Evolutionary conservation across 2,797 vertebrate genomes (phyloP).

Genomic region (Scarus forsteni): DNA sequence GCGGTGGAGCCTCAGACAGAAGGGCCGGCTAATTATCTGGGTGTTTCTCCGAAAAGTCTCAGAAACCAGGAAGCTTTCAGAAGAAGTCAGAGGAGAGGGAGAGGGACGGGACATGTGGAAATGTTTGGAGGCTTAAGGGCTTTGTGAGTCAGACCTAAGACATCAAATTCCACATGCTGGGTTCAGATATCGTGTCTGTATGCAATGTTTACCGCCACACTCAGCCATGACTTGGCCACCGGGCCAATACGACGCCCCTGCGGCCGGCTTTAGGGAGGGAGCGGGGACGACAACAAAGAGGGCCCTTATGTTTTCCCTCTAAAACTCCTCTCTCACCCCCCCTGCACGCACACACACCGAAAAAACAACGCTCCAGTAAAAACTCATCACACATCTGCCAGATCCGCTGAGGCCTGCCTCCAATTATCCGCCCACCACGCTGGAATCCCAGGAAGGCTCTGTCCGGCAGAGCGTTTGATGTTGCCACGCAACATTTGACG

Average conservation of each 20-base stretch:
- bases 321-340: slow-evolving; percentile 58
- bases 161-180: slow-evolving; percentile 83
- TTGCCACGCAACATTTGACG: slow-evolving; percentile 85
- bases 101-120: slow-evolving; percentile 59
- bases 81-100: slow-evolving; percentile 58
- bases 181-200: slow-evolving; percentile 80
- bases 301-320: slow-evolving; percentile 78
- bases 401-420: slow-evolving; percentile 82
- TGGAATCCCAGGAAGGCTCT: slow-evolving; percentile 83
- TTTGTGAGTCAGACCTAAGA: slow-evolving; percentile 80
- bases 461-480: slow-evolving; percentile 84
- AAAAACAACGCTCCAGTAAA: slow-evolving; percentile 69
- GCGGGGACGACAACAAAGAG: slow-evolving; percentile 79
- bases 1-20: slow-evolving; percentile 60
- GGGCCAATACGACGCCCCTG: slow-evolving; percentile 73
- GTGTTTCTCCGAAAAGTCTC: slow-evolving; percentile 69
- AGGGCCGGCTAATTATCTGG: slow-evolving; percentile 67
- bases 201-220: slow-evolving; percentile 79
- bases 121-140: slow-evolving; percentile 71
- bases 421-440: slow-evolving; percentile 83
- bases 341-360: slow-evolving; percentile 37
- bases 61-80: slow-evolving; percentile 46
- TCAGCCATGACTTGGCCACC: slow-evolving; percentile 66
- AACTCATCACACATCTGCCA: slow-evolving; percentile 84
- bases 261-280: slow-evolving; percentile 70